phyloP scores from a whole-genome alignment of 2,797 vertebrate species.

The Halcyon badia region DNA sequence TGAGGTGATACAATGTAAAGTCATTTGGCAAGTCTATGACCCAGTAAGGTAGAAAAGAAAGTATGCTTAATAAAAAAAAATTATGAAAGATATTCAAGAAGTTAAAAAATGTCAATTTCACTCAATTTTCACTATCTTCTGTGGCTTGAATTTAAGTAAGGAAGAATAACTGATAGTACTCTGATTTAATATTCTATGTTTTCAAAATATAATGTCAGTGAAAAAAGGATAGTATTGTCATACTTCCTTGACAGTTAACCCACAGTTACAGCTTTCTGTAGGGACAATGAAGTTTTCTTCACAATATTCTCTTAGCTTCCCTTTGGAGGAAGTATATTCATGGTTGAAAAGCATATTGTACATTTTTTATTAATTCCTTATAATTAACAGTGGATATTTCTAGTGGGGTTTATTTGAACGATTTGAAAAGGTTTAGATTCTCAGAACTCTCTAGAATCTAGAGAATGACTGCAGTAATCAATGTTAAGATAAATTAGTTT shows the following conservation, averaged over 20 bases:
- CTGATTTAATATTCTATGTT: conserved; percentile 69
- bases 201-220: conserved; percentile 62
- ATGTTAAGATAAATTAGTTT: conserved; percentile 11
- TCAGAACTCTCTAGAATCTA: neutral
- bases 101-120: conserved; percentile 54
- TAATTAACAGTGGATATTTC: neutral
- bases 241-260: conserved; percentile 64
- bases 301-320: neutral
- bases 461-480: conserved; percentile 9
- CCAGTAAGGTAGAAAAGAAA: conserved; percentile 45
- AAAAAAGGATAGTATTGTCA: conserved; percentile 50
- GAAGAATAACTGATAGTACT: conserved; percentile 34
- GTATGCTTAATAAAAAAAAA: neutral
- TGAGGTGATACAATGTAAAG: conserved; percentile 26
- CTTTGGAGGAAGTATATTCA: neutral
- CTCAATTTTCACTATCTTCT: conserved; percentile 18
- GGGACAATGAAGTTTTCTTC: conserved; percentile 21
- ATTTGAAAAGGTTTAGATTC: neutral
- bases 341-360: neutral
- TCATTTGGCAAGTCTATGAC: conserved; percentile 11
- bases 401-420: neutral
- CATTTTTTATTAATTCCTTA: neutral
- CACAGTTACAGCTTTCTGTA: conserved; percentile 36
- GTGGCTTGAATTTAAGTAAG: conserved; percentile 31
- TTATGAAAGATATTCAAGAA: conserved; percentile 35